phyloP scores from a whole-genome alignment of 64 coral and sea anemone genomes.

The Cladopsammia gracilis region DNA sequence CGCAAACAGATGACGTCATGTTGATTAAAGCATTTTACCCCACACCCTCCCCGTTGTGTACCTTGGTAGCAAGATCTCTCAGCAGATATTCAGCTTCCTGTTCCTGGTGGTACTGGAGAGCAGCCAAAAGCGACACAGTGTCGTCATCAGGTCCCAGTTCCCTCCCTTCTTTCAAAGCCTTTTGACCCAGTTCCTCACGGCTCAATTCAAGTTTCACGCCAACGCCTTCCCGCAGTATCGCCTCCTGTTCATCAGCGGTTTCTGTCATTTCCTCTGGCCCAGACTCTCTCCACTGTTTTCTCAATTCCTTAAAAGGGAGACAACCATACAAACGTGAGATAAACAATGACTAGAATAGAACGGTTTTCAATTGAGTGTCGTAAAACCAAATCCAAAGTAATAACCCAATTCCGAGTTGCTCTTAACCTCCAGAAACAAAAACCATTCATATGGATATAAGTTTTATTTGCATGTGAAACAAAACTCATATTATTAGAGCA shows the following conservation, averaged over 20 bases:
- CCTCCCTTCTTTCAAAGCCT: slow-evolving; percentile 17
- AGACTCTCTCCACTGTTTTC: slow-evolving; percentile 95
- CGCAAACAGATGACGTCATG: too few species aligned
- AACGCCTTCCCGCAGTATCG: slow-evolving; percentile 77
- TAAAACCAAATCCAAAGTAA: too few species aligned
- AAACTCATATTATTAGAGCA: too few species aligned
- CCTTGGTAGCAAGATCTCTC: slow-evolving; percentile 88
- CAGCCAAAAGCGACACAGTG: slow-evolving; percentile 79
- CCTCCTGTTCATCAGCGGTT: slow-evolving; percentile 84
- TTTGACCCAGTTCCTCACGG: slow-evolving; percentile 31
- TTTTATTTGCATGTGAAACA: too few species aligned
- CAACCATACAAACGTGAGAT: neutral
- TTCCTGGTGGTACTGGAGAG: slow-evolving; percentile 89
- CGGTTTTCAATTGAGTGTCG: too few species aligned
- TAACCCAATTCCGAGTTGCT: too few species aligned
- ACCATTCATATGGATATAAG: too few species aligned
- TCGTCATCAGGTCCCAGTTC: slow-evolving; percentile 58
- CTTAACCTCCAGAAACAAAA: too few species aligned
- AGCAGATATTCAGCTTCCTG: slow-evolving; percentile 91
- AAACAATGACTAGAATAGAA: neutral
- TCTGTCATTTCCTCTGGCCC: slow-evolving; percentile 88
- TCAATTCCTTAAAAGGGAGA: slow-evolving; percentile 62
- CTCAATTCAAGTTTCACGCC: slow-evolving; percentile 75
- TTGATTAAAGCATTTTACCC: neutral
- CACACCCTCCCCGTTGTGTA: neutral